Evolutionary conservation across 2,888 invertebrate species (phyloP).

Genomic region (Torymus auratus): DNA sequence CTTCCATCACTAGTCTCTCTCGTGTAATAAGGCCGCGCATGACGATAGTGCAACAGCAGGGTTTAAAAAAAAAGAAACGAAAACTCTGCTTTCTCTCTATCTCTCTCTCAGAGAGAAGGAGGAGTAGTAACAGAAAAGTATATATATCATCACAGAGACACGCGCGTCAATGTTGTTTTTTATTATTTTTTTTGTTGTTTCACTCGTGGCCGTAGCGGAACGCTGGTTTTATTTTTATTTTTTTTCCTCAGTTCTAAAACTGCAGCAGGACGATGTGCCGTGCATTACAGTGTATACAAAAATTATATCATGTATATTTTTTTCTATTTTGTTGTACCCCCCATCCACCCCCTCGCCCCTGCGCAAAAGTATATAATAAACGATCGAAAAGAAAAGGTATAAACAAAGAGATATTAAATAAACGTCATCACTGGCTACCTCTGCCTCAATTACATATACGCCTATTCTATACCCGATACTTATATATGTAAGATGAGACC

Average conservation of each 20-base stretch:
- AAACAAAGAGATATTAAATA: constrained; percentile 25
- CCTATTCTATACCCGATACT: too few species aligned
- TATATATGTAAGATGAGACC: constrained; percentile 63
- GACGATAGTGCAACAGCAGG: too few species aligned
- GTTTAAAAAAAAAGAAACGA: too few species aligned
- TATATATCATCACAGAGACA: background rate
- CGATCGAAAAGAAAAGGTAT: too few species aligned
- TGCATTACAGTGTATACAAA: background rate
- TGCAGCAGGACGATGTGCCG: too few species aligned
- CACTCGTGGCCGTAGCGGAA: too few species aligned
- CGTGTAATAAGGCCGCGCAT: constrained; percentile 8
- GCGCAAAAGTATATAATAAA: too few species aligned
- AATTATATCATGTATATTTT: constrained; percentile 1
- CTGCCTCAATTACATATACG: constrained; percentile 64
- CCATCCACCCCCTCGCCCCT: background rate
- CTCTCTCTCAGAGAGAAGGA: too few species aligned
- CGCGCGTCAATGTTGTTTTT: background rate
- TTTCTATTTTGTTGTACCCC: background rate
- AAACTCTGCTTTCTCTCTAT: too few species aligned
- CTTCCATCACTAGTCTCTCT: constrained; percentile 27
- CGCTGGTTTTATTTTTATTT: too few species aligned
- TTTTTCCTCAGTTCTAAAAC: too few species aligned
- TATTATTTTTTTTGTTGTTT: too few species aligned
- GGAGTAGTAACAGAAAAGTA: background rate
- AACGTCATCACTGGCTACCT: constrained; percentile 65